Evolutionary conservation across 2,113 vertebrate species (phyloP).

Genomic region (Calidris pygmaea): DNA sequence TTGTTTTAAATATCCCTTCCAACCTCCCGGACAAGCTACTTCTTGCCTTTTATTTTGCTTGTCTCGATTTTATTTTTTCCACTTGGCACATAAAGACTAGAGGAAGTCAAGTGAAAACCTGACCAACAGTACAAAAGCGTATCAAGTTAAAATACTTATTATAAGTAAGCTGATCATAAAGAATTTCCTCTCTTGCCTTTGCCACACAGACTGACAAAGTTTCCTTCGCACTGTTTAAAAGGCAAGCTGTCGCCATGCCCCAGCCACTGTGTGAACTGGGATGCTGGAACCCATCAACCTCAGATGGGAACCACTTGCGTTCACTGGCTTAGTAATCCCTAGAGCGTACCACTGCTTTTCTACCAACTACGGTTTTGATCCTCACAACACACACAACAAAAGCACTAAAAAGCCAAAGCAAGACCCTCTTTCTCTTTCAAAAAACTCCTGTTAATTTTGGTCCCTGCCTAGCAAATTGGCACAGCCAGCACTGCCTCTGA

Average conservation of each 20-base stretch:
- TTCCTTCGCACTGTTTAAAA: background rate
- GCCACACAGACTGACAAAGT: fast-evolving
- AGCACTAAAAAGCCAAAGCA: background rate
- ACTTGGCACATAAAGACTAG: background rate
- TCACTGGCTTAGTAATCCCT: background rate
- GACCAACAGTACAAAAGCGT: background rate
- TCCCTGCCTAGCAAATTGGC: background rate
- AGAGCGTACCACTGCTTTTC: background rate
- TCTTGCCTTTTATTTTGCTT: background rate
- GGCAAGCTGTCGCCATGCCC: background rate
- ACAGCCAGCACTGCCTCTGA: background rate
- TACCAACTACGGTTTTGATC: background rate
- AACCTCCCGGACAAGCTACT: background rate
- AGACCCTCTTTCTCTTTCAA: background rate
- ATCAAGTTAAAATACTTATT: background rate
- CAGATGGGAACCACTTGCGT: background rate
- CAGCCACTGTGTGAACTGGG: background rate
- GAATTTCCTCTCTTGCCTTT: background rate
- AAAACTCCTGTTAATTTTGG: background rate
- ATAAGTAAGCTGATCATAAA: background rate
- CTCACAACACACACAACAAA: background rate
- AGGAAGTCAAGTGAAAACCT: background rate
- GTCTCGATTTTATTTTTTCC: background rate
- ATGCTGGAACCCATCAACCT: background rate
- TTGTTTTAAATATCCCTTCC: background rate